Evolutionary conservation across 35 echinoderm and acorn worm species (phyloP).

Genomic region (Strongylocentrotus purpuratus): DNA sequence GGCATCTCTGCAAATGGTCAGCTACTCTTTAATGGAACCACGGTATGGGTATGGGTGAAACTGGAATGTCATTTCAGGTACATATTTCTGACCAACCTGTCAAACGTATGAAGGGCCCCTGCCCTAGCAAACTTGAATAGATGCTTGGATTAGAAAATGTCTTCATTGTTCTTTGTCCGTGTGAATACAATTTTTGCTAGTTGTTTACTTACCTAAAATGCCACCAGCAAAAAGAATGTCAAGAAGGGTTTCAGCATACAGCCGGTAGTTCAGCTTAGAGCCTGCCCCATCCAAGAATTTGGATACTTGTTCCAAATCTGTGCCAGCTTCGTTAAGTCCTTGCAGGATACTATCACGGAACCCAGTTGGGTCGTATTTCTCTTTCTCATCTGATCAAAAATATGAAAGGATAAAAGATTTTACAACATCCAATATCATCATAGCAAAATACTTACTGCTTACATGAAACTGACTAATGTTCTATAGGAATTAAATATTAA

Average conservation of each 20-base stretch:
- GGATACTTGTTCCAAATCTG: conserved; percentile 82
- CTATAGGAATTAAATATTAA: no score
- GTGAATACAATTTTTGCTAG: background rate
- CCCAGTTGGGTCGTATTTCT: conserved; percentile 97
- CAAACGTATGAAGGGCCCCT: no score
- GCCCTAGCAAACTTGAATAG: no score
- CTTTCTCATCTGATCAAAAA: conserved; percentile 89
- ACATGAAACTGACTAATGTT: background rate
- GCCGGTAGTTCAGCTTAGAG: conserved; percentile 83
- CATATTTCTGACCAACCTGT: no score
- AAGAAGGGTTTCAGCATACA: conserved; percentile 87
- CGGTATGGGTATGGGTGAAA: background rate
- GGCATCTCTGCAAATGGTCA: no score
- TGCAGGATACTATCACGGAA: conserved; percentile 94
- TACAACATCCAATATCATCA: background rate
- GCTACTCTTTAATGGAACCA: background rate
- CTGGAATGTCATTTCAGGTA: background rate
- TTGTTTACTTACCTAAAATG: conserved; percentile 76
- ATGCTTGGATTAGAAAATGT: no score
- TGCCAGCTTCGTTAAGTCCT: conserved; percentile 86
- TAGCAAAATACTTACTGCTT: background rate
- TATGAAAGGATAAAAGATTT: background rate
- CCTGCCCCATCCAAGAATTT: conserved; percentile 89
- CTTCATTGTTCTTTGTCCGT: no score
- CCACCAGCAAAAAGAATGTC: conserved; percentile 97